Percentiles rank a stretch among this genome's conserved stretches.
Conservation (phyloP, 2,888 invertebrate species). For the Sinohyriopsis cumingii region DNA sequence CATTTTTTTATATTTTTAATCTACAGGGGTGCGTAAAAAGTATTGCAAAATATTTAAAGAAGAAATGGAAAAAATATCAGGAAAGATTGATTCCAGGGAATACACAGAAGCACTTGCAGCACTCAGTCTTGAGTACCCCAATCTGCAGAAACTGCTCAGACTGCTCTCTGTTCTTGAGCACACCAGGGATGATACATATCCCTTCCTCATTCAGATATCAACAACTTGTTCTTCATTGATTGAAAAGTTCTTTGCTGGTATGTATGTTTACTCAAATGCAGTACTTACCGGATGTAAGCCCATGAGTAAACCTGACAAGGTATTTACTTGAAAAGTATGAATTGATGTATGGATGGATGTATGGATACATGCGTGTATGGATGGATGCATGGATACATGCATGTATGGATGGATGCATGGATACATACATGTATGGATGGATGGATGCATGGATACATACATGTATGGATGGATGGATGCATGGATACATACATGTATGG, state of each 20-base stretch:
- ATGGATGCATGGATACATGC: too few species aligned
- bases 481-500: too few species aligned
- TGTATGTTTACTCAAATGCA: not conserved
- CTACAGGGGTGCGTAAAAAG: conserved; percentile 14
- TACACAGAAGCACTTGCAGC: conserved; percentile 26
- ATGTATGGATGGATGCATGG: too few species aligned
- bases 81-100: conserved; percentile 21
- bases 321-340: too few species aligned
- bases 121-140: conserved; percentile 32
- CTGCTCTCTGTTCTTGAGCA: conserved; percentile 17
- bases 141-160: conserved; percentile 22
- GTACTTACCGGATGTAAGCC: too few species aligned
- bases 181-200: conserved; percentile 26
- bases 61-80: conserved; percentile 25
- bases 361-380: too few species aligned
- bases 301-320: too few species aligned
- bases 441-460: too few species aligned
- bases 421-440: too few species aligned
- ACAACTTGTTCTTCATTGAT: conserved; percentile 23
- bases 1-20: too few species aligned
- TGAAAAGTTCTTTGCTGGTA: conserved; percentile 29
- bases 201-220: conserved; percentile 32
- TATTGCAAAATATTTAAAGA: conserved; percentile 17
- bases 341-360: too few species aligned
- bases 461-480: too few species aligned